These are phyloP conservation scores for Parapsyche elsis DNA, from an alignment of 1,140 invertebrate genomes.

Conservation along the genomic window DNA sequence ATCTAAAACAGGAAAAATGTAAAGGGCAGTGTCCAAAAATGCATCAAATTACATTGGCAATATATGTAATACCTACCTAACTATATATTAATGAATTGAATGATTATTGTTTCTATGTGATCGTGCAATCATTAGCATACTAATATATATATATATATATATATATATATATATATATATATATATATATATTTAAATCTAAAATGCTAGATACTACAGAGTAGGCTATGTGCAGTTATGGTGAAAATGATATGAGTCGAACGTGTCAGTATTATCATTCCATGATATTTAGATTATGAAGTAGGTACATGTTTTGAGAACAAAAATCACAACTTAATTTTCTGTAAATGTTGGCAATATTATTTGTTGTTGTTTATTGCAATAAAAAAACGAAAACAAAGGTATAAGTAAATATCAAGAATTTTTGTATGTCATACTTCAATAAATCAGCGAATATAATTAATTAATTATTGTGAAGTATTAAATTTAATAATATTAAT, in stretches of 20 bases:
- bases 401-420: background rate
- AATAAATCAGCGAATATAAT: background rate
- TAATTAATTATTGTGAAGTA: background rate
- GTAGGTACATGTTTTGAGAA: background rate
- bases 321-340: background rate
- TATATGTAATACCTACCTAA: conserved; percentile 44
- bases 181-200: conserved; percentile 28
- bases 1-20: conserved; percentile 43
- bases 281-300: background rate
- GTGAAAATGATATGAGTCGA: conserved; percentile 48
- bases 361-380: background rate
- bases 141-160: conserved; percentile 37
- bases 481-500: background rate
- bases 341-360: background rate
- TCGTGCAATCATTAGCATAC: conserved; percentile 54
- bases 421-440: conserved; percentile 16
- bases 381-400: background rate
- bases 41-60: conserved; percentile 47
- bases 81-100: conserved; percentile 29
- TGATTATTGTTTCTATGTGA: conserved; percentile 51
- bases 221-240: conserved; percentile 55
- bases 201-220: conserved; percentile 52
- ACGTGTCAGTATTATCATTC: conserved; percentile 10
- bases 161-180: conserved; percentile 32
- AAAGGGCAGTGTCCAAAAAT: conserved; percentile 51